Conservation (phyloP, 2,797 vertebrate species). For the Liparis tanakae region DNA sequence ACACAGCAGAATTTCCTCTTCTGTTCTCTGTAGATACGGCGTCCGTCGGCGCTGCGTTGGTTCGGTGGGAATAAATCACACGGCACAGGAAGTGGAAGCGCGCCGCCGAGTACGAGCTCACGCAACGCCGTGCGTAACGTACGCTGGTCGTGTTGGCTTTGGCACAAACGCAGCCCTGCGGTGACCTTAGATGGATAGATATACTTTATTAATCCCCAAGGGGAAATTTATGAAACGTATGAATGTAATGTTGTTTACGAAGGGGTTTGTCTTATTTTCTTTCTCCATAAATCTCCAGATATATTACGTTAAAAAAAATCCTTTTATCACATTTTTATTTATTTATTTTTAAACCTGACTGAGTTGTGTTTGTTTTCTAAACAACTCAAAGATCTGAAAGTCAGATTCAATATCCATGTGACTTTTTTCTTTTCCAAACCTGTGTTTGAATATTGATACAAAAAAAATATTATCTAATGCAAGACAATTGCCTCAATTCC, state of each 20-base stretch:
- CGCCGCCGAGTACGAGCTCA: conserved; percentile 51
- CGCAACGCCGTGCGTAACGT: conserved; percentile 36
- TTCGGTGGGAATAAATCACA: conserved; percentile 69
- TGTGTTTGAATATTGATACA: conserved; percentile 18
- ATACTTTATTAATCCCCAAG: too few relatives aligned
- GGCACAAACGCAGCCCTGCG: conserved; percentile 6
- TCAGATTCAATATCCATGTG: conserved; percentile 12
- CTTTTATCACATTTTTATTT: conserved; percentile 1
- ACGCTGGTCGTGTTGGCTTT: conserved; percentile 38
- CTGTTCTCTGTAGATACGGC: conserved; percentile 62
- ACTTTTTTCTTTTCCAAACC: conserved; percentile 9
- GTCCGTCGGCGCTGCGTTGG: conserved; percentile 44
- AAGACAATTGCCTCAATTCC: conserved; percentile 14
- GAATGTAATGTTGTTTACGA: conserved; percentile 42
- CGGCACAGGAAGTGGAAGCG: conserved; percentile 46
- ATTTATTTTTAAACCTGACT: background rate
- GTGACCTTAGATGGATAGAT: too few relatives aligned
- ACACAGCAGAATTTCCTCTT: conserved; percentile 56
- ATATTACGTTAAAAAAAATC: conserved; percentile 10
- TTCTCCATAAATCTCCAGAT: conserved; percentile 9
- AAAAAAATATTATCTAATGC: conserved; percentile 24
- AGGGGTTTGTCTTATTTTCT: conserved; percentile 14
- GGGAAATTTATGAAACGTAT: too few relatives aligned
- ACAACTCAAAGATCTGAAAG: background rate
- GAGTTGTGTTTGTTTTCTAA: conserved; percentile 9